phyloP scores from a whole-genome alignment of 2,888 invertebrate species.

The Nemurella pictetii region DNA sequence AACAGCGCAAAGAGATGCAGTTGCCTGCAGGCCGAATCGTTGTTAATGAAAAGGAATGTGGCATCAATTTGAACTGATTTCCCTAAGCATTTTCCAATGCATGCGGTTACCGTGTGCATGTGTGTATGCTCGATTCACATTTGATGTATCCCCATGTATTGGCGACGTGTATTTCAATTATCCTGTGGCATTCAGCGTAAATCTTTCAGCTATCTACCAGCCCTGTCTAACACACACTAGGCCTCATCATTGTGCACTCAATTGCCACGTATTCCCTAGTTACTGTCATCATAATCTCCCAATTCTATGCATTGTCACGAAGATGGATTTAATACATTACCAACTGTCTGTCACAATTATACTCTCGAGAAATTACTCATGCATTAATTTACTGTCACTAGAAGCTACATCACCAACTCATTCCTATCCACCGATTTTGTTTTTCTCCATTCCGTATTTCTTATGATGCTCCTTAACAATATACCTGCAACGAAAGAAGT shows the following conservation, averaged over 20 bases:
- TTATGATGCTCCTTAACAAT: too few relatives aligned
- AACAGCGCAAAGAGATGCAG: neutral
- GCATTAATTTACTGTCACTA: neutral
- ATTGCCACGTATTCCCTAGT: neutral
- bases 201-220: neutral
- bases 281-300: conserved; percentile 10
- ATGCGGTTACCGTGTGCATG: too few relatives aligned
- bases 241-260: neutral
- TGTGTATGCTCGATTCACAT: neutral
- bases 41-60: neutral
- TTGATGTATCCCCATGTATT: neutral
- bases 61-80: neutral
- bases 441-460: too few relatives aligned
- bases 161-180: neutral
- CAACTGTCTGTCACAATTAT: conserved; percentile 1
- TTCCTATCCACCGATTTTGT: too few relatives aligned
- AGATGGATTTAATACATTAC: conserved; percentile 6
- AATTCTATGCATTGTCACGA: conserved; percentile 8
- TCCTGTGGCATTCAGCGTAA: neutral
- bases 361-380: neutral
- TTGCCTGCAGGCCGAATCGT: neutral
- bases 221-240: neutral
- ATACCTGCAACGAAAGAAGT: too few relatives aligned
- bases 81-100: neutral
- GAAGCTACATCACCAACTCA: neutral